Base-by-base conservation (phyloP, 2,888 invertebrate species). In the Agrotis clavis region DNA sequence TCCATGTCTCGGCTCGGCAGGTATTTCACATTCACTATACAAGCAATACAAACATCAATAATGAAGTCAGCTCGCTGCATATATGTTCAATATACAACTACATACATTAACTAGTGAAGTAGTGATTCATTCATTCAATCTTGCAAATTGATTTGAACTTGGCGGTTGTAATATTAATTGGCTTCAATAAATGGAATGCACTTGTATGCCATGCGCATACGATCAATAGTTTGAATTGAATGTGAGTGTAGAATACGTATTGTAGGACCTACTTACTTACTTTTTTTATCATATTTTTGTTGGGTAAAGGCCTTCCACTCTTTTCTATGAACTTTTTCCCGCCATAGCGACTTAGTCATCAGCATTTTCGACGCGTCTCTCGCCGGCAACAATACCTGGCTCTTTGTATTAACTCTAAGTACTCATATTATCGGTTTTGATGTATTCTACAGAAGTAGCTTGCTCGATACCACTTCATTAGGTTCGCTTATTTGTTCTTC, bases 141-240 rank as follows among this genome's bases (percentile, higher is more conserved):
- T 84, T 81, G 79, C 78, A 89, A 89, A 93, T 93, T 92, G 92
- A 90, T 92, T 92, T 89, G 92, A 92, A 90, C 92, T 92, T 93
- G 91, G 86, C 80, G 75, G 74, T 68, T 84, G 82, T 86, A 81
- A 79, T 84, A 78, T 79, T 84, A 84, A 78, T 86, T 83, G 80
- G 71, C 81, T 74, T 79, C 79, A 82, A 74, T 80, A 80, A 79
- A 81, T 73, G 75, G 74, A 78, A 80, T 77, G 86, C 81, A 83
- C 72, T 83, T 78, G 79, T 84, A 81, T 72, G 76, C 56, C 74
- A 69, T 77, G 57, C 67, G 54, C 45, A 51, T 57, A 48, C 56
- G 56, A 78, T 82, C 41, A 66, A 76, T 71, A 56, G 61, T 59
- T 57, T 45, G 47, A 53, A 18, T 57, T 45, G 41, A 53, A 16